Base-by-base conservation (phyloP, 1,140 invertebrate species). In the Orussus abietinus region DNA sequence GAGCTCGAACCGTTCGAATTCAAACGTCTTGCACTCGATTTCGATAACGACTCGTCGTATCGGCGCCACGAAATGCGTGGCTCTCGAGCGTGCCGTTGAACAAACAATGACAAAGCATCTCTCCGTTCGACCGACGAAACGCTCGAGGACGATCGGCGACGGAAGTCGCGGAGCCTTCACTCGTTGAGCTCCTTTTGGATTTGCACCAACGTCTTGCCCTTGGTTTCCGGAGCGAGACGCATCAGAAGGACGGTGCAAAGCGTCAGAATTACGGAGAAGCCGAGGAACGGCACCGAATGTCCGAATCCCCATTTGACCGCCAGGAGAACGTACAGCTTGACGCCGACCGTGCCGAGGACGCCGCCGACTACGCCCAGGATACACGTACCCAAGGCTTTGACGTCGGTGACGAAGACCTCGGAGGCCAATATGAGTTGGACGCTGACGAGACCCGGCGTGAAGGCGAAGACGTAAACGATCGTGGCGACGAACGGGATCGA, bases 161-260 rank as follows among this genome's bases (percentile, higher is more conserved):
- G n/a, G n/a, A n/a, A n/a, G n/a, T n/a, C n/a, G n/a, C n/a, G n/a
- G n/a, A n/a, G n/a, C n/a, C 28, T 14, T 55, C 37, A 47, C 11
- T 47, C 34, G 6, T 29, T 25, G 26, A 57, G 32, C 6, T 51
- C 15, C 42, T 36, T 44, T 34, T 59, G 60, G 25, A 61, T 61
- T 35, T 63, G 25, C 6, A 43, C 77, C 36, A 88, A 78, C 3
- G 81, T 82, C 62, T 84, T 86, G 17, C 84, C 84, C 65, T 88
- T 90, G 0, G 86, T 90, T 70, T 91, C 88, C 0, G 86, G 85
- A 14, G 86, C 72, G 26, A 81, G 68, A 26, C 80, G 47, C 1
- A 81, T 54, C 3, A 84, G 77, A 10, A 83, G 26, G 1, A 80
- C 51, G 1, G 81, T 83, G 51, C 81, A 78, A 9, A 26, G 0